Percentiles rank a stretch among this genome's conserved stretches.
phyloP scores from a whole-genome alignment of 2,888 invertebrate species.

The Autographa gamma region DNA sequence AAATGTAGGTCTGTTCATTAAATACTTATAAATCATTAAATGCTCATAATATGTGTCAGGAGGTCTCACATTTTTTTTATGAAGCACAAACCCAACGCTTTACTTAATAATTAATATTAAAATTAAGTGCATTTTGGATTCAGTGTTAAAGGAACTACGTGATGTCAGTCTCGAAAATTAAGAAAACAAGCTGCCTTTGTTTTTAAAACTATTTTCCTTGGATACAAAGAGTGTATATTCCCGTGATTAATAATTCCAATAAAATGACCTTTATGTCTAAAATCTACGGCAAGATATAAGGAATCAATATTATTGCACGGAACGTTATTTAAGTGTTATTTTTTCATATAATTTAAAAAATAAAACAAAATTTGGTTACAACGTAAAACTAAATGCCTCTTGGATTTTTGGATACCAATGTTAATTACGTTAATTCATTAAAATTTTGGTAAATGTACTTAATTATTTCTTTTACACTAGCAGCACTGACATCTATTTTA shows the following conservation, averaged over 20 bases:
- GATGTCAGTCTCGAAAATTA: slow-evolving; percentile 56
- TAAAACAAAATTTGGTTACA: slow-evolving; percentile 21
- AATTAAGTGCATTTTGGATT: slow-evolving; percentile 54
- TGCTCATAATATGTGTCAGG: too few relatives aligned
- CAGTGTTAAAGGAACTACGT: slow-evolving; percentile 50
- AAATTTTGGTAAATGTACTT: neutral
- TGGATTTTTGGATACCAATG: slow-evolving; percentile 10
- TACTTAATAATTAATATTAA: slow-evolving; percentile 25
- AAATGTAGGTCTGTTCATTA: too few relatives aligned
- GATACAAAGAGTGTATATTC: slow-evolving; percentile 11
- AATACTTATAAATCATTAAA: too few relatives aligned
- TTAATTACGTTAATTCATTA: neutral
- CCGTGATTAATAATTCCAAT: slow-evolving; percentile 34
- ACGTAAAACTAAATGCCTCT: slow-evolving; percentile 33
- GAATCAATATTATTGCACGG: neutral
- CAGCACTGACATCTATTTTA: neutral
- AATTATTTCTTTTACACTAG: neutral
- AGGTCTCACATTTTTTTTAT: neutral
- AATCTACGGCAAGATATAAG: slow-evolving; percentile 42
- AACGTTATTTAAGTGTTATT: slow-evolving; percentile 32
- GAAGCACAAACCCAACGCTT: neutral
- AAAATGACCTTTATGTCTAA: slow-evolving; percentile 16
- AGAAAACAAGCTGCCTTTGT: slow-evolving; percentile 49
- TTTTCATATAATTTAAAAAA: slow-evolving; percentile 5
- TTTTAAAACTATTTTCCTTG: slow-evolving; percentile 11